Evolutionary conservation across 2,113 vertebrate species (phyloP).

Genomic region (Sula dactylatra): DNA sequence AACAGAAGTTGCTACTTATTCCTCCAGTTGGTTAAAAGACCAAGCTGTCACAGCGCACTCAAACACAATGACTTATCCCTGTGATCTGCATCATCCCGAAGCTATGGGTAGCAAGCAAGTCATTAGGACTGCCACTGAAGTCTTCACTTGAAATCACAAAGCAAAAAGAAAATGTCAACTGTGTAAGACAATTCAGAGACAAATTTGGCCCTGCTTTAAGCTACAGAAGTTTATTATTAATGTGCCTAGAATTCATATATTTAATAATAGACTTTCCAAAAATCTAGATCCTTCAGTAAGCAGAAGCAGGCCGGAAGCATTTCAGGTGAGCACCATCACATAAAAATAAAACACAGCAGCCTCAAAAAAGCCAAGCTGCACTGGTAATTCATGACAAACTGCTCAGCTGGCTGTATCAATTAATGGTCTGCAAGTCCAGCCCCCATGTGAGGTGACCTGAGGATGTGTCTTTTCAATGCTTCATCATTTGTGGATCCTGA

Average conservation of each 20-base stretch:
- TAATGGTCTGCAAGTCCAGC: neutral
- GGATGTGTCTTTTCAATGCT: neutral
- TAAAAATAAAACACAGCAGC: neutral
- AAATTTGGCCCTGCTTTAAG: neutral
- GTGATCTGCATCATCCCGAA: neutral
- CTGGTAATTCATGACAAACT: neutral
- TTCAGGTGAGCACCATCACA: neutral
- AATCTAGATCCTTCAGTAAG: neutral
- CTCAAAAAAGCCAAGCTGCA: neutral
- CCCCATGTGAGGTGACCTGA: neutral
- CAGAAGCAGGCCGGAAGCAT: neutral
- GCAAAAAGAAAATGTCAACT: neutral
- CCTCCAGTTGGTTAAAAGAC: neutral
- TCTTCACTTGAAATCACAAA: neutral
- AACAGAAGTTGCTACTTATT: neutral
- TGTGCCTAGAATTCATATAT: too few relatives aligned
- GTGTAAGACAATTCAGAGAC: neutral
- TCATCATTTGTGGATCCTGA: neutral
- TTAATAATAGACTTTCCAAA: neutral
- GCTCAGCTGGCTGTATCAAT: neutral
- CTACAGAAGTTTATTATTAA: neutral
- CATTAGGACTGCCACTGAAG: neutral
- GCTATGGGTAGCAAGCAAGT: neutral
- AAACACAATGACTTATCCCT: neutral
- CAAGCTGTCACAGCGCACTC: neutral